Evolutionary conservation across 2,113 vertebrate species (phyloP), one percentile per base, ranked within the genome.

Genomic region (Phyllostomus hastatus): DNA sequence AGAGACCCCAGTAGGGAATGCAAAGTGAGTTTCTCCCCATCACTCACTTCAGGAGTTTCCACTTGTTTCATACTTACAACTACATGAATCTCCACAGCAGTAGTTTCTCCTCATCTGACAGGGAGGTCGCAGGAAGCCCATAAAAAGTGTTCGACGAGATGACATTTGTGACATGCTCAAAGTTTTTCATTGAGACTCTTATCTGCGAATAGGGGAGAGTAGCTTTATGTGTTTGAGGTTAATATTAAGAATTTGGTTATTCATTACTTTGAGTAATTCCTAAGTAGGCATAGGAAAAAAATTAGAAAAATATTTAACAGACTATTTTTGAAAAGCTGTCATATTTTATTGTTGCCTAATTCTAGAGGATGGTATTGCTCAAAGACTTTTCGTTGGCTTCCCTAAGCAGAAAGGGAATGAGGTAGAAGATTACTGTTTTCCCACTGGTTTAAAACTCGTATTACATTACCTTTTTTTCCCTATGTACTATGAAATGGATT

Each of bases 241-340:
- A 48, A 84, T 95, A 70, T 43, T 87, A 82, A 81, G 72, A 95
- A 94, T 94, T 67, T 84, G 50, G 72, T 90, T 88, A 69, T 88
- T 61, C 6, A 41, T 89, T 87, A 54, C 1, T 52, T 94, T 83
- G 31, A 88, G 14, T 83, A 64, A 69, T 69, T 86, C 43, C 80
- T 90, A 90, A 75, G 41, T 81, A 81, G 26, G 35, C 24, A 9
- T 28, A 72, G 66, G 70, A n/a, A 57, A 41, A 78, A 73, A 50
- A 20, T 48, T 31, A 28, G 14, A 70, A 81, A 97, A 85, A 79
- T 43, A 61, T 41, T 31, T 90, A 85, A 64, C 14, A 83, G 28
- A 26, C 16, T 90, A 28, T 31, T 24, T 88, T 88, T 69, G 46
- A 76, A 76, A 93, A 31, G 41, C 38, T 69, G 1, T 24, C 9